Evolutionary conservation across 2,888 invertebrate species (phyloP).

Genomic region (Ormyrus rosae): DNA sequence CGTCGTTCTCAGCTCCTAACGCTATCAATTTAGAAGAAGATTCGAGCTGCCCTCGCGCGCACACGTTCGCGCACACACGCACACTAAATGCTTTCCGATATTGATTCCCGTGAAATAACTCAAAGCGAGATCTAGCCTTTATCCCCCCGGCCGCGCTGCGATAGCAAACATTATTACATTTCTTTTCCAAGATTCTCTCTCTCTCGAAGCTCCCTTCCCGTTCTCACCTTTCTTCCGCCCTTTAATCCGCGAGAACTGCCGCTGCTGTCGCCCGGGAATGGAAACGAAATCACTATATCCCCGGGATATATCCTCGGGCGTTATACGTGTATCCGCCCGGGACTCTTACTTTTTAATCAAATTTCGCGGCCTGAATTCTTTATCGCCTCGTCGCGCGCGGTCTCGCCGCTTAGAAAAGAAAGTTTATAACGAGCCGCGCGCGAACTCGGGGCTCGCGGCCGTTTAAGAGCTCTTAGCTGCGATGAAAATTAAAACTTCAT

Average conservation of each 20-base stretch:
- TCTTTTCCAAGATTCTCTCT: conserved; percentile 53
- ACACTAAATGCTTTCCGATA: conserved; percentile 60
- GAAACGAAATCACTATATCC: neutral
- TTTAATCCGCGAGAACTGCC: conserved; percentile 14
- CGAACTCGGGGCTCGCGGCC: neutral
- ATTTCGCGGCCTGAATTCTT: conserved; percentile 33
- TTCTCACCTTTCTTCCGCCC: conserved; percentile 33
- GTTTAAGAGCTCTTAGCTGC: neutral
- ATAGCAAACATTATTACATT: conserved; percentile 62
- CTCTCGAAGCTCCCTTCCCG: neutral
- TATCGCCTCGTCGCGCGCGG: conserved; percentile 8
- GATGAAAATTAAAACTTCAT: neutral
- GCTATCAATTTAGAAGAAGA: conserved; percentile 63
- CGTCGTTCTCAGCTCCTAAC: conserved; percentile 33
- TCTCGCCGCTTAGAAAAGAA: no score
- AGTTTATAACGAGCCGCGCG: no score
- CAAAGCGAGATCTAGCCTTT: conserved; percentile 56
- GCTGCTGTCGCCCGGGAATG: neutral
- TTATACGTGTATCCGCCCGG: neutral
- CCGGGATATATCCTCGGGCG: neutral
- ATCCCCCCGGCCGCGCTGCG: conserved; percentile 44
- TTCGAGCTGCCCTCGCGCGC: conserved; percentile 33
- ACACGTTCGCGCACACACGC: neutral
- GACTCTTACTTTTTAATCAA: conserved; percentile 43
- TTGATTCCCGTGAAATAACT: conserved; percentile 62